These are phyloP conservation scores for Dromococcyx pavoninus DNA, from an alignment of 2,797 vertebrate species.

Conservation along the genomic window DNA sequence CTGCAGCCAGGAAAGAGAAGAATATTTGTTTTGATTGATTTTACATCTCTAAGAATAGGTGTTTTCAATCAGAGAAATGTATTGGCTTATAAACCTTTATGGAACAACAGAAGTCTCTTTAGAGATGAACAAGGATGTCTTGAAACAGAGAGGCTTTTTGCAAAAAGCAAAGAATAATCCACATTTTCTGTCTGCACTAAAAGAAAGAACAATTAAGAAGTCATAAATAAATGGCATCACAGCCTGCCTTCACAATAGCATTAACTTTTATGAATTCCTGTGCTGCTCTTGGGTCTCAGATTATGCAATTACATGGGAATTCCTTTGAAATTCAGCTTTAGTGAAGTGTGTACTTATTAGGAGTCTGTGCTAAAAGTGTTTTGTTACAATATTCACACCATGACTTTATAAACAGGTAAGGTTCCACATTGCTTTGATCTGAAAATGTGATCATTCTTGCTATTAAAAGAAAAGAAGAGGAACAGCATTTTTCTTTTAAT, in stretches of 20 bases:
- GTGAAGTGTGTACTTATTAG: background rate
- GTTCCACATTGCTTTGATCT: conserved; percentile 1
- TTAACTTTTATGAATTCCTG: conserved; percentile 7
- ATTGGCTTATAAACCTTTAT: background rate
- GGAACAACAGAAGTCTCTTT: background rate
- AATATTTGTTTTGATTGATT: background rate
- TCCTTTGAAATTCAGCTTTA: background rate
- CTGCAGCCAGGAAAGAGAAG: background rate
- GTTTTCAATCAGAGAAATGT: background rate
- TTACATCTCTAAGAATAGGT: background rate
- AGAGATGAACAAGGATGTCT: background rate
- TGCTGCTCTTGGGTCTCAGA: background rate
- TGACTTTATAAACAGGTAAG: background rate
- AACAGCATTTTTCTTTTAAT: background rate
- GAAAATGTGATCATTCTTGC: background rate
- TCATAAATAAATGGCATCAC: background rate
- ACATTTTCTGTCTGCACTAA: background rate
- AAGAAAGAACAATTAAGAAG: background rate
- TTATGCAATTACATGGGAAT: conserved; percentile 23
- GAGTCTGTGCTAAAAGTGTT: background rate
- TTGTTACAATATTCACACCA: background rate
- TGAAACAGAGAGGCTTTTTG: background rate
- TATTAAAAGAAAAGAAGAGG: background rate
- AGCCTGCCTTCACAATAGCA: background rate
- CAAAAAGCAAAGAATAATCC: background rate